phyloP scores from a whole-genome alignment of 2,113 vertebrate genomes.

The Setophaga kirtlandii region DNA sequence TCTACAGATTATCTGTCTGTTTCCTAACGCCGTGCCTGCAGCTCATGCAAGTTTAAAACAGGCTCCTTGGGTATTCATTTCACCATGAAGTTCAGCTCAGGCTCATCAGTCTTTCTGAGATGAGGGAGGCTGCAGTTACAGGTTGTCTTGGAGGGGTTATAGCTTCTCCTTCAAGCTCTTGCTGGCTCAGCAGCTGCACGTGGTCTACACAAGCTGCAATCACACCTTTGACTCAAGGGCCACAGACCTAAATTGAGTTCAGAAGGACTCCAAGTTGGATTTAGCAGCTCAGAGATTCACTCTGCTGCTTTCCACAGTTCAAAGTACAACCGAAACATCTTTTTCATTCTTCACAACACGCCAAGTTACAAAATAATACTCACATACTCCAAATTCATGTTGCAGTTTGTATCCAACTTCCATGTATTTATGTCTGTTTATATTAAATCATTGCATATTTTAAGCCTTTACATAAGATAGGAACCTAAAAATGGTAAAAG shows the following conservation, averaged over 20 bases:
- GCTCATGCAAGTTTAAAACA: background rate
- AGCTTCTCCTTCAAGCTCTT: background rate
- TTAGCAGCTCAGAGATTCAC: background rate
- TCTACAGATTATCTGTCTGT: background rate
- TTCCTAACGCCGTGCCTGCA: background rate
- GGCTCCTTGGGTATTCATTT: background rate
- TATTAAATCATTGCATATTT: background rate
- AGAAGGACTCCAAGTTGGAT: background rate
- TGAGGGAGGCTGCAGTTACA: background rate
- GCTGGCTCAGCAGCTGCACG: background rate
- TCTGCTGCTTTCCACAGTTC: background rate
- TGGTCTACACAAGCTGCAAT: background rate
- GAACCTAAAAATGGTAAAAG: background rate
- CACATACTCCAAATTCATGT: background rate
- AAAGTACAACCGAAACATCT: background rate
- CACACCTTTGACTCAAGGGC: background rate
- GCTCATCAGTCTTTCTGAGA: background rate
- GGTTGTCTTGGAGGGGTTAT: background rate
- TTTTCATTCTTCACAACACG: background rate
- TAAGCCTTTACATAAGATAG: background rate
- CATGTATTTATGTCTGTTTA: background rate
- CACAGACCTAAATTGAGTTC: background rate
- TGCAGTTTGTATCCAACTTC: background rate
- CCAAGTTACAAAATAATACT: background rate
- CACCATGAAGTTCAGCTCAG: background rate